Evolutionary conservation across 1,140 invertebrate genomes (phyloP).

Genomic region (Magallana ariakensis): DNA sequence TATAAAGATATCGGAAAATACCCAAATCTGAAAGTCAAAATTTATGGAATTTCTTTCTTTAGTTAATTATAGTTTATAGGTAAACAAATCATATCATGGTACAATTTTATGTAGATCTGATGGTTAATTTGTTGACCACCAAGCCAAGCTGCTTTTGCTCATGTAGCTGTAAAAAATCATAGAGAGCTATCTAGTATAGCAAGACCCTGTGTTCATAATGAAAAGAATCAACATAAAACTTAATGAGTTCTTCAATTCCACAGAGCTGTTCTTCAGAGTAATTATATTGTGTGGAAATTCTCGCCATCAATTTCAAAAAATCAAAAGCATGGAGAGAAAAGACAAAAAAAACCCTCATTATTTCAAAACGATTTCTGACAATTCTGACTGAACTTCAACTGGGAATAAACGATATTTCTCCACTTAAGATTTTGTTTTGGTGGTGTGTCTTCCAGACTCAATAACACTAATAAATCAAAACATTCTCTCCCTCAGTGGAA

Average conservation of each 20-base stretch:
- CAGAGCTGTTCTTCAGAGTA: neutral
- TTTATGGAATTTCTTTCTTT: too few relatives aligned
- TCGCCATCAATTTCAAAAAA: conserved; percentile 24
- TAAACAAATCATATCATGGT: too few relatives aligned
- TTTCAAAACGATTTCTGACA: neutral
- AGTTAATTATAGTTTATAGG: too few relatives aligned
- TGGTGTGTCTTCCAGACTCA: neutral
- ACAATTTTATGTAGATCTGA: too few relatives aligned
- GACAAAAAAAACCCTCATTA: conserved; percentile 18
- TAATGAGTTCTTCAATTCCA: conserved; percentile 3
- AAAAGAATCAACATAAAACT: neutral
- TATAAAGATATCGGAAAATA: too few relatives aligned
- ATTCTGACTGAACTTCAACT: neutral
- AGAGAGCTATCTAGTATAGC: too few relatives aligned
- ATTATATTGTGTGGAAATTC: conserved; percentile 20
- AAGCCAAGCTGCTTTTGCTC: too few relatives aligned
- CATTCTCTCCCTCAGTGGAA: neutral
- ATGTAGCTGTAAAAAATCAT: too few relatives aligned
- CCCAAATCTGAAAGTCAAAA: too few relatives aligned
- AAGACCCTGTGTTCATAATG: too few relatives aligned
- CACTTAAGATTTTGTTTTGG: conserved; percentile 13
- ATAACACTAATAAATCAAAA: conserved; percentile 27
- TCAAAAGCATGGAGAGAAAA: conserved; percentile 10
- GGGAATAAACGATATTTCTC: conserved; percentile 18
- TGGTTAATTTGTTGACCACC: too few relatives aligned